Evolutionary conservation across 1,140 invertebrate genomes (phyloP).

Genomic region (Drosophila bocqueti): DNA sequence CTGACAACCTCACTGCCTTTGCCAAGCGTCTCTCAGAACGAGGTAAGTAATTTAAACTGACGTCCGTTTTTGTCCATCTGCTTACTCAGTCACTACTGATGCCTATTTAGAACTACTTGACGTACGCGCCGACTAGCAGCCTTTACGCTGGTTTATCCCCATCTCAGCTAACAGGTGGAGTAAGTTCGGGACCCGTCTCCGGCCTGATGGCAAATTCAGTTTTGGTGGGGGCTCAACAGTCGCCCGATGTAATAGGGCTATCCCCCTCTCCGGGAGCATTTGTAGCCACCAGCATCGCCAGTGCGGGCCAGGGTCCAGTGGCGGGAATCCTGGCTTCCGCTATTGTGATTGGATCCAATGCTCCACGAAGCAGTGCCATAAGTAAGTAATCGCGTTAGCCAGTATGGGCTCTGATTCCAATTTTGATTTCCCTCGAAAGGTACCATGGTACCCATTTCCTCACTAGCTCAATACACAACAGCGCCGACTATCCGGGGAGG

Average conservation of each 20-base stretch:
- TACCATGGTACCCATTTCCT: constrained; percentile 71
- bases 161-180: constrained; percentile 49
- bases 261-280: constrained; percentile 53
- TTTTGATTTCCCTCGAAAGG: constrained; percentile 41
- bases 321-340: constrained; percentile 69
- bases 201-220: constrained; percentile 63
- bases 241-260: constrained; percentile 78
- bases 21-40: constrained; percentile 80
- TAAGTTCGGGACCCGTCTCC: constrained; percentile 9
- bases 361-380: constrained; percentile 66
- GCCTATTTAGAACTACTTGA: constrained; percentile 73
- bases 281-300: constrained; percentile 49
- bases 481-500: constrained; percentile 72
- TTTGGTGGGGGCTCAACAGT: constrained; percentile 65
- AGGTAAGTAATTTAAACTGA: constrained; percentile 58
- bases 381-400: constrained; percentile 52
- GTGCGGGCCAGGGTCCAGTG: constrained; percentile 30
- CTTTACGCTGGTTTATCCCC: constrained; percentile 68
- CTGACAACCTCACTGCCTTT: constrained; percentile 87
- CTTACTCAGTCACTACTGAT: constrained; percentile 7
- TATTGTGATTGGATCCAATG: constrained; percentile 67
- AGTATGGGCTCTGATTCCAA: background rate
- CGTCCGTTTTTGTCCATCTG: background rate
- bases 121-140: constrained; percentile 67
- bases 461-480: constrained; percentile 75